Evolutionary conservation across 1,140 invertebrate species (phyloP), one percentile per base, ranked within the genome.

Genomic region (Pogonomyrmex barbatus): DNA sequence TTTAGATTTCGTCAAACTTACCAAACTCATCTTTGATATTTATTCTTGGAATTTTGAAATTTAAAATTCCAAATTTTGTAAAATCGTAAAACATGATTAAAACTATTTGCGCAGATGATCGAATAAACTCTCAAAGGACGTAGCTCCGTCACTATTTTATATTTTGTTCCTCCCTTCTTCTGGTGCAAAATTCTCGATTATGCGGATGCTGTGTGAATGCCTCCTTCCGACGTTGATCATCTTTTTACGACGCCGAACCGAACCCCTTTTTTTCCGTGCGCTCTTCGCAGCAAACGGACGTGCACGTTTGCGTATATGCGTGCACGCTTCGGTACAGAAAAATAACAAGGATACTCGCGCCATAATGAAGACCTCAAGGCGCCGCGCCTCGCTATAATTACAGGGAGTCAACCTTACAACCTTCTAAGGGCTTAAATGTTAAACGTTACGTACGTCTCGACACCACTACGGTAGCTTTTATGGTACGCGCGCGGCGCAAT

Each of bases 401-500:
- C 95, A 95, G 95, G 94, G 94, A 95, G 93, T 93, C 93, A 94
- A 94, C 92, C 94, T 95, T 95, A 95, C 94, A 94, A 94, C 94
- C 95, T 95, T 95, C 94, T 94, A 95, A 95, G 94, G 95, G 93
- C 94, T 95, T 94, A 94, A 95, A 95, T 95, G 94, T 95, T 95
- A 94, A 95, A 94, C 93, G 94, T 93, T 95, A 94, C n/a, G n/a
- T 94, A 94, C 91, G 92, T 93, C 90, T 91, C 88, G 91, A 87
- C 92, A 92, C 89, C 91, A 90, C 93, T 89, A 94, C 94, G 88
- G 94, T 94, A 95, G 94, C 94, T 94, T 94, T 95, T 95, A 94
- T 94, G 91, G 70, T 88, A 90, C 83, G 85, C 82, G 73, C 85
- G 36, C 65, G 47, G 58, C 81, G 81, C 82, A 82, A 68, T 75